Conservation (phyloP, 2,888 invertebrate genomes). For the Thera obeliscata region DNA sequence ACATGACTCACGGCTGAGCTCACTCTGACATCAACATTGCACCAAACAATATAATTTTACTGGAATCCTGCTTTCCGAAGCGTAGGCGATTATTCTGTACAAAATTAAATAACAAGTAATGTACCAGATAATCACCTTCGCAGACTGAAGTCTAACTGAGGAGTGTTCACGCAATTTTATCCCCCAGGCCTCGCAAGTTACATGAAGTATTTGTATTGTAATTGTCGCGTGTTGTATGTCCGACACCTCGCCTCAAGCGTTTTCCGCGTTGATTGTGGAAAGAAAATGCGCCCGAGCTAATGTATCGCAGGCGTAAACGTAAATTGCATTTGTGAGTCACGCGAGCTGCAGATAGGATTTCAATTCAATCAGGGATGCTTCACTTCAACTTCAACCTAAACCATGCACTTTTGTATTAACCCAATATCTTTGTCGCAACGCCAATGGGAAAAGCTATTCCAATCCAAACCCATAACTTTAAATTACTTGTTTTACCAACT, state of each 20-base stretch:
- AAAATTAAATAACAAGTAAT: constrained; percentile 46
- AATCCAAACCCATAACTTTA: neutral
- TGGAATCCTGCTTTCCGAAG: constrained; percentile 49
- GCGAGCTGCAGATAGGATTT: constrained; percentile 34
- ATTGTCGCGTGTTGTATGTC: constrained; percentile 60
- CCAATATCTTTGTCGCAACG: too few relatives aligned
- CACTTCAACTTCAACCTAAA: neutral
- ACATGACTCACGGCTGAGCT: constrained; percentile 61
- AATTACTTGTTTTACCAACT: neutral
- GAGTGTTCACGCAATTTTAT: constrained; percentile 53
- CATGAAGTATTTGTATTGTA: constrained; percentile 47
- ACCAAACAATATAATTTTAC: constrained; percentile 49
- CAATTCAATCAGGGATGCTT: neutral
- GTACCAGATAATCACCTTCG: constrained; percentile 25
- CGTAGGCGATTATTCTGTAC: constrained; percentile 51
- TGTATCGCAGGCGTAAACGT: constrained; percentile 41
- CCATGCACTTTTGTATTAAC: neutral
- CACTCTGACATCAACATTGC: constrained; percentile 62
- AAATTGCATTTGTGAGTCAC: constrained; percentile 56
- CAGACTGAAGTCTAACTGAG: constrained; percentile 17
- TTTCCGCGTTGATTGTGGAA: constrained; percentile 44
- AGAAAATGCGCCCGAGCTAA: constrained; percentile 35
- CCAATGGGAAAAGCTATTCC: neutral
- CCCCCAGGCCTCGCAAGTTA: constrained; percentile 52
- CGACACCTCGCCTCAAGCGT: constrained; percentile 38